Percentiles rank a stretch among this genome's conserved stretches.
These are phyloP conservation scores for Thera obeliscata DNA, from an alignment of 2,888 invertebrate genomes.

Conservation along the genomic window DNA sequence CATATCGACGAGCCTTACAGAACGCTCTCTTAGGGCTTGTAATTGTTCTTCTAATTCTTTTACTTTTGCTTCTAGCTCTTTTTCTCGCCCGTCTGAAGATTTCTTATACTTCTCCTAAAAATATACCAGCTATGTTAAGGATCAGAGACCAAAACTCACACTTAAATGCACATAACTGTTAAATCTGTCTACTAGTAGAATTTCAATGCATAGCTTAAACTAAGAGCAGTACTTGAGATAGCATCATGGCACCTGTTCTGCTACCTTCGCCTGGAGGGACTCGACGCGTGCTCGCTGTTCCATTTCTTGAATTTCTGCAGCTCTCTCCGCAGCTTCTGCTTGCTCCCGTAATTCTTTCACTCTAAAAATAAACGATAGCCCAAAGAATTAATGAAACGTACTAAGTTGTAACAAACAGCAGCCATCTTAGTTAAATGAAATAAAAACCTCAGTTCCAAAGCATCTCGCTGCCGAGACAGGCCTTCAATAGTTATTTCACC, in stretches of 20 bases:
- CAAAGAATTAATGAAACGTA: neutral
- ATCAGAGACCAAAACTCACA: neutral
- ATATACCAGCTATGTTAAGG: conserved; percentile 10
- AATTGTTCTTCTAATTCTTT: conserved; percentile 63
- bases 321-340: conserved; percentile 55
- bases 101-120: conserved; percentile 60
- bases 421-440: conserved; percentile 6
- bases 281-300: conserved; percentile 57
- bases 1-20: conserved; percentile 63
- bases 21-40: conserved; percentile 58
- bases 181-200: conserved; percentile 8
- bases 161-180: neutral
- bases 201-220: conserved; percentile 11
- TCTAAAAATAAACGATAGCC: conserved; percentile 44
- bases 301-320: conserved; percentile 47
- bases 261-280: conserved; percentile 67
- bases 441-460: conserved; percentile 69
- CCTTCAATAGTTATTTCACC: conserved; percentile 74
- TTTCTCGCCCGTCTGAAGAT: conserved; percentile 49
- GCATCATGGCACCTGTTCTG: conserved; percentile 66
- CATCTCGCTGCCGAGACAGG: conserved; percentile 72
- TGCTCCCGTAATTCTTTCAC: conserved; percentile 73
- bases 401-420: neutral
- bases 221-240: conserved; percentile 38
- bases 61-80: conserved; percentile 58